Evolutionary conservation across 23 tunicate genomes (phyloP), one percentile per base, ranked within the genome.

Genomic region (Ciona savignyi): DNA sequence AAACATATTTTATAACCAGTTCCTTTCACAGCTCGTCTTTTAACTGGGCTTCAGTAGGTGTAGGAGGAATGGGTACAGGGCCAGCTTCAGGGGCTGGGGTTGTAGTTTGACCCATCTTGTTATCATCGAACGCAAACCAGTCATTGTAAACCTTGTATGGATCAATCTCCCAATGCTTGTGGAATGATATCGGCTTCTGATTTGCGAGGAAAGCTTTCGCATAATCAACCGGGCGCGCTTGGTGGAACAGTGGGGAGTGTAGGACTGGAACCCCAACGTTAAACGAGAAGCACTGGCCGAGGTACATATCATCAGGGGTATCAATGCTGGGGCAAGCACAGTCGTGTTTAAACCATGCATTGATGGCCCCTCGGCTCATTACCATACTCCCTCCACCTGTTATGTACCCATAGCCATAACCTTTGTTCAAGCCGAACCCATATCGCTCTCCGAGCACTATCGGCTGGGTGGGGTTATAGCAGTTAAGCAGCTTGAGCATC

Each of bases 361-460:
- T 65, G 31, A 85, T 77, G 9, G 93, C 93, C 2, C 62, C 71
- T 49, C 84, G 76, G 60, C 86, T 79, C 70, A 90, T 68, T 20
- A 90, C 71, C 97, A 90, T 90, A 26, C 97, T 60, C 4, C 97
- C 98, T 3, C 98, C 98, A 20, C 98, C 98, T 64, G 98, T 92
- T 26, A 92, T 92, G 33, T 92, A 85, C 29, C 84, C 67, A 51
- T 92, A 92, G 0, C 98, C 98, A 48, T 76, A 51, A 25, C 81
- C 81, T 20, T 49, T 49, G 19, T 19, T 68, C 1, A 92, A 77
- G 6, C 87, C 92, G 67, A 62, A 92, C 4, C 98, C 98, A 72
- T 92, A 92, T 0, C 90, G 71, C 72, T 85, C 93, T 9, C 92
- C 98, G 22, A 92, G 34, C 19, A 92, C 89, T 1, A 85, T 34